These are phyloP conservation scores for Salvator merianae DNA, from an alignment of 2,113 vertebrate species.

Conservation along the genomic window DNA sequence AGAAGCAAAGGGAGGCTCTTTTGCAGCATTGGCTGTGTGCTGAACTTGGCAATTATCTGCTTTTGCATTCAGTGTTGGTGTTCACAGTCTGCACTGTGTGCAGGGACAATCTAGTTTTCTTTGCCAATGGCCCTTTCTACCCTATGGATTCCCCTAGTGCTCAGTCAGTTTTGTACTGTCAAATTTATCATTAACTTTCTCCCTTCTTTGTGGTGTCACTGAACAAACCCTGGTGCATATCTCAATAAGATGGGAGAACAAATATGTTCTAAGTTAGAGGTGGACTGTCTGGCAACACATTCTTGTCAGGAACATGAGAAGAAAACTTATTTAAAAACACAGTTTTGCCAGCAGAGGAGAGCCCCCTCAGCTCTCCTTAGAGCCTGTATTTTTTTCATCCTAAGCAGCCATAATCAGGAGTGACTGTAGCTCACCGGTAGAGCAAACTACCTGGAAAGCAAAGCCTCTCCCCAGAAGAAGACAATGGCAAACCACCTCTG, in stretches of 20 bases:
- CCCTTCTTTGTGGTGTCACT: background rate
- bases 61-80: no score
- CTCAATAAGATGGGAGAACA: slow-evolving; percentile 7
- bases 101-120: no score
- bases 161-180: background rate
- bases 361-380: slow-evolving; percentile 56
- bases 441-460: no score
- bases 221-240: background rate
- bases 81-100: no score
- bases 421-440: no score
- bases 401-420: slow-evolving; percentile 32
- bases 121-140: no score
- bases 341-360: slow-evolving; percentile 50
- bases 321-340: slow-evolving; percentile 38
- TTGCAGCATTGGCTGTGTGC: no score
- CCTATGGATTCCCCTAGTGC: background rate
- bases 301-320: background rate
- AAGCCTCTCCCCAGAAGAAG: no score
- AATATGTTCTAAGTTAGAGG: slow-evolving; percentile 44
- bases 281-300: background rate
- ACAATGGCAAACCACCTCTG: no score
- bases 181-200: background rate
- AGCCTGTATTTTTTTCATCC: slow-evolving; percentile 51
- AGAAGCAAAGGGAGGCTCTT: no score
- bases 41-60: no score